Conservation (phyloP, 2,113 vertebrate genomes). For the Prunella fulvescens region DNA sequence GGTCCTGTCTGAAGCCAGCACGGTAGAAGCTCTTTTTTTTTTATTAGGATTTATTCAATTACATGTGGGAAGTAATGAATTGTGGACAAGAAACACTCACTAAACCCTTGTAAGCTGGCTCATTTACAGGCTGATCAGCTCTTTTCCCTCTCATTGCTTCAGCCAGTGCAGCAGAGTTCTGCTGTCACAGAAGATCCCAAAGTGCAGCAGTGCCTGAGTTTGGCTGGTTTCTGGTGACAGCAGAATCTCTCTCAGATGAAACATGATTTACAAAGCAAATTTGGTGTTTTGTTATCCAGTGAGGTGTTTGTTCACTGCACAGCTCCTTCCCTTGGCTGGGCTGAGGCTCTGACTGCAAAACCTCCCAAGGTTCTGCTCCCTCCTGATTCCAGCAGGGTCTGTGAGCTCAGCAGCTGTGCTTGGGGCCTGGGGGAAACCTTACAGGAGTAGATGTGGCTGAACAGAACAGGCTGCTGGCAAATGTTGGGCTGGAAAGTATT, state of each 20-base stretch:
- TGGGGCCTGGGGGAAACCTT: background rate
- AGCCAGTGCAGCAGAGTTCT: constrained; percentile 4
- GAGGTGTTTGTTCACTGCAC: accelerated
- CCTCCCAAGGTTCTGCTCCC: accelerated
- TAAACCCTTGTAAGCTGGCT: constrained; percentile 74
- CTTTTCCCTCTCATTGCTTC: background rate
- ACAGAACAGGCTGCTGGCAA: background rate
- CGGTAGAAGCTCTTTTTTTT: background rate
- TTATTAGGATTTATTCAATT: constrained; percentile 75
- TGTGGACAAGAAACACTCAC: constrained; percentile 72
- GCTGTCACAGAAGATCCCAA: background rate
- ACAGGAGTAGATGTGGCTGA: accelerated
- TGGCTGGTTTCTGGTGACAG: background rate
- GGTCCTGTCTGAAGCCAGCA: background rate
- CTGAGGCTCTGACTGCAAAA: background rate
- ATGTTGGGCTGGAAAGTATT: background rate
- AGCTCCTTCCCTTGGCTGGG: background rate
- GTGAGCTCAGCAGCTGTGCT: background rate
- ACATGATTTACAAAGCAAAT: background rate
- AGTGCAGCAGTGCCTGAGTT: background rate
- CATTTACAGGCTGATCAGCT: constrained; percentile 49
- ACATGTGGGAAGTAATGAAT: constrained; percentile 71
- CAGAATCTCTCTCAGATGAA: background rate
- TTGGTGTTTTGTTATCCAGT: accelerated
- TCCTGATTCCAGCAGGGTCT: background rate